Conservation (phyloP, 2,888 invertebrate genomes). For the Choristoneura rosaceana region DNA sequence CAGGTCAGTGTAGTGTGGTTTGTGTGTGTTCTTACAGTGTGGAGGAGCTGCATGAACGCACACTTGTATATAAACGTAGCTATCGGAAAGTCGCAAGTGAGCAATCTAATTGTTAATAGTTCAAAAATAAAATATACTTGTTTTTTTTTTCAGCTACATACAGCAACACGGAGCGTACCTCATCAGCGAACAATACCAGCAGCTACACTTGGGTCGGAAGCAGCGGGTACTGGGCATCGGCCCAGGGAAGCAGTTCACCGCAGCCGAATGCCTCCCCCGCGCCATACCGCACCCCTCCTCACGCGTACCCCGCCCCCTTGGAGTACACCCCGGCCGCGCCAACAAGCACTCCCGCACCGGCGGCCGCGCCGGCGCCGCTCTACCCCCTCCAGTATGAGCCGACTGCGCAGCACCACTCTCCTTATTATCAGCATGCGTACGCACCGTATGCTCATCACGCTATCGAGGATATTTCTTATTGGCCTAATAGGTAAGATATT, state of each 20-base stretch:
- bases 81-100: too few relatives aligned
- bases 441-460: conserved; percentile 80
- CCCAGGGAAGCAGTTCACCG: conserved; percentile 73
- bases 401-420: conserved; percentile 74
- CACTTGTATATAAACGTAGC: too few relatives aligned
- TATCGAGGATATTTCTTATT: conserved; percentile 80
- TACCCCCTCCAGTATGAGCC: conserved; percentile 79
- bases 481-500: conserved; percentile 73
- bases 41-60: too few relatives aligned
- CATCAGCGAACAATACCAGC: conserved; percentile 67
- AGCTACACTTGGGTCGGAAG: conserved; percentile 78
- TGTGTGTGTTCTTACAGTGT: too few relatives aligned
- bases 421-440: conserved; percentile 80
- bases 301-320: conserved; percentile 75
- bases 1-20: too few relatives aligned
- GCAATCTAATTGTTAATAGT: too few relatives aligned
- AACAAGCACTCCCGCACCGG: conserved; percentile 62
- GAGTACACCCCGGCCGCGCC: conserved; percentile 73
- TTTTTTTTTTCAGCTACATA: conserved; percentile 65
- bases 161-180: conserved; percentile 70
- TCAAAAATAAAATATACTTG: not conserved
- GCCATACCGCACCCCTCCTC: conserved; percentile 79
- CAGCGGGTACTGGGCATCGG: conserved; percentile 74
- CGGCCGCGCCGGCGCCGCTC: conserved; percentile 70
- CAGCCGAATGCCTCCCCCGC: conserved; percentile 74